A percentile compares a stretch with the other conserved stretches of the same genome.
These are phyloP conservation scores for Sycophila sp. DNA, from an alignment of 1,140 invertebrate species.

Conservation along the genomic window DNA sequence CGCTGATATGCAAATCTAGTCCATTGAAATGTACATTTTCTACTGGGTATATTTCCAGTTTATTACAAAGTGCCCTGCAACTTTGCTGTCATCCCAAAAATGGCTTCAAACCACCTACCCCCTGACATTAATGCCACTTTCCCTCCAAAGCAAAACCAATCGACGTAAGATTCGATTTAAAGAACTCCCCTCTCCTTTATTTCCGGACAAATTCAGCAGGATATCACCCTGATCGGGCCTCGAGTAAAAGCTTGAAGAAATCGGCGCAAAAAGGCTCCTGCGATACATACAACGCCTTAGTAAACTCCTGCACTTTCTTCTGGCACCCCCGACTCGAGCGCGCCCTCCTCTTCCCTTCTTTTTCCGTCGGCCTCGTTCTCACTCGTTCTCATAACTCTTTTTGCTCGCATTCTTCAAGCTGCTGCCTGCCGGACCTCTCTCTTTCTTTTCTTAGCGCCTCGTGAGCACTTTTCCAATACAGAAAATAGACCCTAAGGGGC, in stretches of 20 bases:
- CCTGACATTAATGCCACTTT: too few species aligned
- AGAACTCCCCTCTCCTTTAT: conserved; percentile 34
- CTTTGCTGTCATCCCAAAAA: too few species aligned
- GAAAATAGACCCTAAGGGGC: conserved; percentile 44
- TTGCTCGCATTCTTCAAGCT: conserved; percentile 22
- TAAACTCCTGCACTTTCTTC: neutral
- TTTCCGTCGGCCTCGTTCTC: neutral
- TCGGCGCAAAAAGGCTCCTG: neutral
- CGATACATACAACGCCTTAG: neutral
- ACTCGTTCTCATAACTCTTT: conserved; percentile 25
- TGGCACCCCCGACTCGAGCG: neutral
- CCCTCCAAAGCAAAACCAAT: too few species aligned
- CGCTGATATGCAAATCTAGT: too few species aligned
- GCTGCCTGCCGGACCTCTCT: neutral
- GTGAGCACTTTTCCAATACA: conserved; percentile 48
- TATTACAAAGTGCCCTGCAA: too few species aligned
- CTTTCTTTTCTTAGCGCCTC: conserved; percentile 36
- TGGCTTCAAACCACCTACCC: too few species aligned
- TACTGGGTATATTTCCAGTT: too few species aligned
- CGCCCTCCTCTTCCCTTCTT: neutral
- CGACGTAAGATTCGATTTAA: conserved; percentile 52
- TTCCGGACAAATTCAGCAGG: neutral
- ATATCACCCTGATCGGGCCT: neutral
- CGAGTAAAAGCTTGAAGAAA: neutral
- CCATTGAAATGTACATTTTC: too few species aligned